A percentile compares a stretch with the other conserved stretches of the same genome.
phyloP scores from a whole-genome alignment of 2,113 vertebrate species.

The Montifringilla adamsi region DNA sequence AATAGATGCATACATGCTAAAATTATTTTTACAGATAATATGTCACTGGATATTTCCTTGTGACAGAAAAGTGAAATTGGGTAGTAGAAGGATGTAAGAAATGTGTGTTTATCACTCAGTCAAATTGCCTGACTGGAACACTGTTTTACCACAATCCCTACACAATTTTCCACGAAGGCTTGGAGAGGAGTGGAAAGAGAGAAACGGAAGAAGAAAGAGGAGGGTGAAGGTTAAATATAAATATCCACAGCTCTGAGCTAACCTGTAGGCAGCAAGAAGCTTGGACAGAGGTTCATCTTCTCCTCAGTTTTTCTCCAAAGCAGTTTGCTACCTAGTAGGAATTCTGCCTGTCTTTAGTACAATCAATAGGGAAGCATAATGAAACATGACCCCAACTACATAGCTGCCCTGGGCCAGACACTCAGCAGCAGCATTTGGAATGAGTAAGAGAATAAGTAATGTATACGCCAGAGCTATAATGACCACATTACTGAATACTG shows the following conservation, averaged over 20 bases:
- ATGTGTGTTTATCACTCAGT: neutral
- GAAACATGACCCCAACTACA: neutral
- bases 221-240: neutral
- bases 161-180: neutral
- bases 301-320: neutral
- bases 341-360: neutral
- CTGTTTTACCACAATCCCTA: neutral
- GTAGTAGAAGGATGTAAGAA: neutral
- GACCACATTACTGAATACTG: neutral
- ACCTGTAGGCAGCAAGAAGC: neutral
- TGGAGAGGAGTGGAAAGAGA: neutral
- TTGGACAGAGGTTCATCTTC: neutral
- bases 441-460: neutral
- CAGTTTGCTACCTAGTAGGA: neutral
- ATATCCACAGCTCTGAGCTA: neutral
- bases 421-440: neutral
- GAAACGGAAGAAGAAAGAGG: neutral
- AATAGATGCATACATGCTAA: neutral
- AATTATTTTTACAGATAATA: neutral
- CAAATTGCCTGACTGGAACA: neutral
- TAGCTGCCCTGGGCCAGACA: neutral
- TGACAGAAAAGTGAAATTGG: neutral
- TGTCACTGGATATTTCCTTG: neutral
- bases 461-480: neutral
- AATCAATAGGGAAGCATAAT: neutral